A percentile compares a stretch with the other conserved stretches of the same genome.
These are phyloP conservation scores for Rhinella marina DNA, from an alignment of 2,797 vertebrate species.

Conservation along the genomic window DNA sequence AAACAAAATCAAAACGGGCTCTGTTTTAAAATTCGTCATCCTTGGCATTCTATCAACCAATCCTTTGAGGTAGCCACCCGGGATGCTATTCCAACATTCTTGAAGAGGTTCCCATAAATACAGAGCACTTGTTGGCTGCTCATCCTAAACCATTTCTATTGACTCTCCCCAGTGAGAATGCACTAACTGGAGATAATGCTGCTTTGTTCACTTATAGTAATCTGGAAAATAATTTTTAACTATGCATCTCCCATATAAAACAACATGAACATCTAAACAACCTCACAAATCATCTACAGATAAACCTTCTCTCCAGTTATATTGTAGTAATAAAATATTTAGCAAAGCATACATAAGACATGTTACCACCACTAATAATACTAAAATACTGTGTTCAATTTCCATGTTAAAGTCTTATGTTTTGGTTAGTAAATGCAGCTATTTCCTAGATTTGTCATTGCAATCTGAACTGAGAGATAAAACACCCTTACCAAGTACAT, in stretches of 20 bases:
- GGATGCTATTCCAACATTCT: background rate
- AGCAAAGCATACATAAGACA: background rate
- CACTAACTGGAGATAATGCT: background rate
- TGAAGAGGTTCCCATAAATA: background rate
- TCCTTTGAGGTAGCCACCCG: background rate
- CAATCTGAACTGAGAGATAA: background rate
- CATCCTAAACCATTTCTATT: background rate
- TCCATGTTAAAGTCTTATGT: background rate
- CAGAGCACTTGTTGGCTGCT: background rate
- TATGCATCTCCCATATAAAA: background rate
- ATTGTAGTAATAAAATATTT: background rate
- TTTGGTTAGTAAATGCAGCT: background rate
- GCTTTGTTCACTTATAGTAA: background rate
- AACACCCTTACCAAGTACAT: background rate
- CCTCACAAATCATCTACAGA: background rate
- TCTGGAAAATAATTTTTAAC: background rate
- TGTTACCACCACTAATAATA: background rate
- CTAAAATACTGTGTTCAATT: background rate
- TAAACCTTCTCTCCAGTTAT: background rate
- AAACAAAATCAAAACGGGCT: background rate
- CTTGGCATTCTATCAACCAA: background rate
- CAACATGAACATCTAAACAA: background rate
- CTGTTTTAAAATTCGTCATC: background rate
- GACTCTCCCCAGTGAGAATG: background rate
- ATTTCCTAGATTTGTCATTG: background rate